Conservation (phyloP, 2,888 invertebrate species). For the Autographa pulchrina region DNA sequence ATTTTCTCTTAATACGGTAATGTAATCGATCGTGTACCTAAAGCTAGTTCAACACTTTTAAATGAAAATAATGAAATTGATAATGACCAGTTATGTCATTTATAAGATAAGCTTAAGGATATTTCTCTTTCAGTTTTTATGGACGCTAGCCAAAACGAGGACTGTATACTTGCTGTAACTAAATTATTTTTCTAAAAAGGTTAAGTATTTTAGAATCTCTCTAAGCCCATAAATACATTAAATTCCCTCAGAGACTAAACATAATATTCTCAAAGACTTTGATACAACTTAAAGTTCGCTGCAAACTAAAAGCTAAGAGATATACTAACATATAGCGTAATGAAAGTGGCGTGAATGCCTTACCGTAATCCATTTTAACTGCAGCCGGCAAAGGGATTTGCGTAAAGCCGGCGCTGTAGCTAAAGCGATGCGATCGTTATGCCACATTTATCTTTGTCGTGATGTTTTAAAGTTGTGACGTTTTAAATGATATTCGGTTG, state of each 20-base stretch:
- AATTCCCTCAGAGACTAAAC: not conserved
- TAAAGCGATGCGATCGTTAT: constrained; percentile 50
- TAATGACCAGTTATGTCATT: too few species aligned
- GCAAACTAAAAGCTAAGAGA: constrained; percentile 50
- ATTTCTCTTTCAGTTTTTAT: too few species aligned
- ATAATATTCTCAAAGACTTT: constrained; percentile 29
- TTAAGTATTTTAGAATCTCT: not conserved
- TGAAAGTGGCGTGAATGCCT: constrained; percentile 44
- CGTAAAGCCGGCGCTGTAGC: constrained; percentile 44
- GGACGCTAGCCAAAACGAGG: too few species aligned
- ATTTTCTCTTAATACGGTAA: too few species aligned
- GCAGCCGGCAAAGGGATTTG: constrained; percentile 51
- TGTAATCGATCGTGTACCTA: too few species aligned
- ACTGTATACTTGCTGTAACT: too few species aligned
- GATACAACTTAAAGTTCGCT: constrained; percentile 30
- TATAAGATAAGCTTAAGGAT: too few species aligned
- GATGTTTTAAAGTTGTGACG: constrained; percentile 47
- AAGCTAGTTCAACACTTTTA: too few species aligned
- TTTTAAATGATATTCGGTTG: constrained; percentile 30
- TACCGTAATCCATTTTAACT: constrained; percentile 63
- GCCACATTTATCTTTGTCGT: constrained; percentile 54
- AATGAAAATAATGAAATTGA: too few species aligned
- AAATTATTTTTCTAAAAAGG: not conserved
- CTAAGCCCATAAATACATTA: not conserved
- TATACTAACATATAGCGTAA: constrained; percentile 31